phyloP scores from a whole-genome alignment of 2,113 vertebrate species.

The Clupea harengus region DNA sequence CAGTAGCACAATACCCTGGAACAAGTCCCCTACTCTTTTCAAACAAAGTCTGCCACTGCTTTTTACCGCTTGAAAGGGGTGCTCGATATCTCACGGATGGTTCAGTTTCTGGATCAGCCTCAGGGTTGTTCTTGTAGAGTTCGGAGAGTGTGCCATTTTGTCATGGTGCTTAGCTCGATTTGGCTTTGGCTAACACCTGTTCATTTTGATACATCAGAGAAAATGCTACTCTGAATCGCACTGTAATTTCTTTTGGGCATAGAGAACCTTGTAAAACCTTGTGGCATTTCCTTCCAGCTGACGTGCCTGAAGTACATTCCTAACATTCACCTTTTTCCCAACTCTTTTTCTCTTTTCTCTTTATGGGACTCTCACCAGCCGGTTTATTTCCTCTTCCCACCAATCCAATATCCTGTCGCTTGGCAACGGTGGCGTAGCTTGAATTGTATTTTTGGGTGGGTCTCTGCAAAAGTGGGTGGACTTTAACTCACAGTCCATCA shows the following conservation, averaged over 20 bases:
- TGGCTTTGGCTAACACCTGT: not conserved
- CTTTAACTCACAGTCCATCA: too few relatives aligned
- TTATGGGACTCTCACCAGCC: not conserved
- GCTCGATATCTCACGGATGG: not conserved
- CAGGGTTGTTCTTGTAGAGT: not conserved
- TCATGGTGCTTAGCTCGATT: not conserved
- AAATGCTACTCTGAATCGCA: not conserved
- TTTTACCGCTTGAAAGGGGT: not conserved
- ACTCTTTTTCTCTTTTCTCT: not conserved
- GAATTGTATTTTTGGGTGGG: too few relatives aligned
- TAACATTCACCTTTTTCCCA: not conserved
- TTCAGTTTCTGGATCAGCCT: not conserved
- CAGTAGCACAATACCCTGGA: not conserved
- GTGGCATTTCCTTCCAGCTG: not conserved
- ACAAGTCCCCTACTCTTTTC: not conserved
- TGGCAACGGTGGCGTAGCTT: not conserved
- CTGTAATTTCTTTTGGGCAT: not conserved
- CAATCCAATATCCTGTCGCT: not conserved
- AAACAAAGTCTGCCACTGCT: not conserved
- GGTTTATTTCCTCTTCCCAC: not conserved
- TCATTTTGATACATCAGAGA: not conserved
- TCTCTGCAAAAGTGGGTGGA: too few relatives aligned
- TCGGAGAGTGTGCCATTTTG: not conserved
- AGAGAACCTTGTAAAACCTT: not conserved
- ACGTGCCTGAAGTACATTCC: not conserved